phyloP scores from a whole-genome alignment of 2,888 invertebrate genomes.

The Folsomia candida region DNA sequence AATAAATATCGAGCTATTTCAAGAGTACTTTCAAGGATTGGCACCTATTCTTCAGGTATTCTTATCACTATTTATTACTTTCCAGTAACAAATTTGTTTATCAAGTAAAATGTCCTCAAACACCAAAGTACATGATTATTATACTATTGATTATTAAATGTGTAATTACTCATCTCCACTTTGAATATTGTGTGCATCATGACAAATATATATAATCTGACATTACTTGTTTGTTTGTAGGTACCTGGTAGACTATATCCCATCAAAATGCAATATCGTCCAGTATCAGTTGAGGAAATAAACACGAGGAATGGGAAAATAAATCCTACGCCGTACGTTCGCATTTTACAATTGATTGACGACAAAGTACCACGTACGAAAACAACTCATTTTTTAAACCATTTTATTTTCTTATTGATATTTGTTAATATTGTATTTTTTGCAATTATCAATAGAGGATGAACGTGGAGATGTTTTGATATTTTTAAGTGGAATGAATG shows the following conservation, averaged over 20 bases:
- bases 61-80: too few species aligned
- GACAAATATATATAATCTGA: neutral
- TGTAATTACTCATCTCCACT: too few species aligned
- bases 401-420: conserved; percentile 9
- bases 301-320: conserved; percentile 68
- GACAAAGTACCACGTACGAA: conserved; percentile 73
- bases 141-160: neutral
- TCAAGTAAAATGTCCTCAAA: neutral
- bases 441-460: conserved; percentile 57
- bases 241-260: conserved; percentile 93
- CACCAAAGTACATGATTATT: neutral
- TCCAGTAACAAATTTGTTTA: neutral
- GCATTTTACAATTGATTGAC: conserved; percentile 88
- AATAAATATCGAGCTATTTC: conserved; percentile 93
- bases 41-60: conserved; percentile 78
- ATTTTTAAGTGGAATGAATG: conserved; percentile 91
- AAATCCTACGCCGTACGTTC: conserved; percentile 90
- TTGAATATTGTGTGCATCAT: conserved; percentile 19
- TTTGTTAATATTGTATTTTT: conserved; percentile 14
- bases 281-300: conserved; percentile 63
- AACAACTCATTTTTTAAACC: too few species aligned
- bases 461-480: conserved; percentile 92
- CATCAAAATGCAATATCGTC: conserved; percentile 83
- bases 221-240: conserved; percentile 54
- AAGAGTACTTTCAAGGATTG: conserved; percentile 79